Conservation (phyloP, 1,140 invertebrate species). For the Diorhabda elongata region DNA sequence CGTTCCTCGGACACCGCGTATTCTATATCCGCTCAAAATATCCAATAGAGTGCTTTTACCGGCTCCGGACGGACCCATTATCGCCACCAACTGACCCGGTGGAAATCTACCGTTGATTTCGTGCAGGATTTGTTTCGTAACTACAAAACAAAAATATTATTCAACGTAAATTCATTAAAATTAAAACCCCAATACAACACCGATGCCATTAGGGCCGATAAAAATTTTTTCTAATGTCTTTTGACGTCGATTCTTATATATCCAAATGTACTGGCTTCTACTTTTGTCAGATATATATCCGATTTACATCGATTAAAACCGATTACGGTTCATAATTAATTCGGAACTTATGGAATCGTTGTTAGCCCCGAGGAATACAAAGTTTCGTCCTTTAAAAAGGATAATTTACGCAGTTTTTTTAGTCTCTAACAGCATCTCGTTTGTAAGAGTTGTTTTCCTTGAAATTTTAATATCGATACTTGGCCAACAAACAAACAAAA, state of each 20-base stretch:
- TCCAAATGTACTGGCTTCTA: no score
- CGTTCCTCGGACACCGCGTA: constrained; percentile 53
- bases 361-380: no score
- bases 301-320: background rate
- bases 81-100: constrained; percentile 76
- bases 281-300: background rate
- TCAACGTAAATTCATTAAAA: background rate
- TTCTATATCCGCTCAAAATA: constrained; percentile 67
- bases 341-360: no score
- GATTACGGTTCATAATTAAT: no score
- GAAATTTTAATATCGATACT: no score
- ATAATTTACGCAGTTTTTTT: no score
- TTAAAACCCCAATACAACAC: background rate
- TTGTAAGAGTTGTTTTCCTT: no score
- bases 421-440: no score
- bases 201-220: background rate
- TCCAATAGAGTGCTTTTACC: constrained; percentile 81
- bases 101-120: constrained; percentile 70
- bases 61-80: constrained; percentile 84
- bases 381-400: no score
- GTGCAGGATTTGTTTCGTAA: constrained; percentile 74
- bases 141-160: constrained; percentile 47
- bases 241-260: background rate
- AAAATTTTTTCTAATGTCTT: background rate
- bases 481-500: no score